These are phyloP conservation scores for Crossocerus cetratus DNA, from an alignment of 2,888 invertebrate species.

Conservation along the genomic window DNA sequence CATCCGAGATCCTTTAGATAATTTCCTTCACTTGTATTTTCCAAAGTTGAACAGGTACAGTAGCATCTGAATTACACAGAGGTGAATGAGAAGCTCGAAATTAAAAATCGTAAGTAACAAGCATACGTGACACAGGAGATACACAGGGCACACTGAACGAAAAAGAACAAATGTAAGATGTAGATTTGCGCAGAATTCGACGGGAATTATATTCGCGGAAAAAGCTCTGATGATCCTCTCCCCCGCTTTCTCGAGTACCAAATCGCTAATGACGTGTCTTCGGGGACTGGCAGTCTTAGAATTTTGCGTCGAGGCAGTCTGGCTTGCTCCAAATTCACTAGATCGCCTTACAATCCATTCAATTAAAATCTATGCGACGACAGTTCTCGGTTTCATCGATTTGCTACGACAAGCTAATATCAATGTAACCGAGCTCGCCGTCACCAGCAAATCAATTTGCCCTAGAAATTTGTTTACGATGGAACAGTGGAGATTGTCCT, in stretches of 20 bases:
- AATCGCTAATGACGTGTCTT: no score
- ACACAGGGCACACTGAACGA: neutral
- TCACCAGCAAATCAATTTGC: no score
- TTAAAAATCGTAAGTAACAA: conserved; percentile 6
- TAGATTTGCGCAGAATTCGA: conserved; percentile 1
- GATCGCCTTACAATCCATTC: no score
- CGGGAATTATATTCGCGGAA: neutral
- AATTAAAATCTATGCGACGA: no score
- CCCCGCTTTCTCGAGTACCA: neutral
- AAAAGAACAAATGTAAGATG: conserved; percentile 7
- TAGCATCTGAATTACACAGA: conserved; percentile 30
- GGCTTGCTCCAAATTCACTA: no score
- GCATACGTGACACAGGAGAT: neutral
- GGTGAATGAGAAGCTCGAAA: conserved; percentile 6
- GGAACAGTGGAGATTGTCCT: conserved; percentile 29
- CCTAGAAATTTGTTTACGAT: conserved; percentile 5
- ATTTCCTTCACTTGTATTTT: conserved; percentile 21
- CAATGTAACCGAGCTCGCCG: no score
- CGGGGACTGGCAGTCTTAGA: no score
- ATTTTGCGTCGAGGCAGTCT: no score
- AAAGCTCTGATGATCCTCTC: neutral
- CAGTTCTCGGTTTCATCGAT: no score
- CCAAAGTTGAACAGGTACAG: conserved; percentile 33
- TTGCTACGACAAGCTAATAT: no score
- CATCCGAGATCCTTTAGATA: no score